These are phyloP conservation scores for Benitochromis conjunctus DNA, from an alignment of 2,113 vertebrate genomes.

Conservation along the genomic window DNA sequence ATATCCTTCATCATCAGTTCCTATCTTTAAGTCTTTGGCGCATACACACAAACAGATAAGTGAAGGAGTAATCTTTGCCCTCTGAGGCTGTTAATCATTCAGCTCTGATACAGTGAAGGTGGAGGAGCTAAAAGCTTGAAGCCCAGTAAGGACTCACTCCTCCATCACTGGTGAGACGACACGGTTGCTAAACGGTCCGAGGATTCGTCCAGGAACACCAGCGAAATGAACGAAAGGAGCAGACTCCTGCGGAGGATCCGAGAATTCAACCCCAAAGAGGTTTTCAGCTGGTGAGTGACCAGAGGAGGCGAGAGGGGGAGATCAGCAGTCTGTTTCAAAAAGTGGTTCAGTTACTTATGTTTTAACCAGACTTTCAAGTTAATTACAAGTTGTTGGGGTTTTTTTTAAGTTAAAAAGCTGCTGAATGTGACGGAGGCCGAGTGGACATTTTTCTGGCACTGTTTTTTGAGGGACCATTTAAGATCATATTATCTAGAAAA, in stretches of 20 bases:
- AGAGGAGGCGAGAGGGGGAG: background rate
- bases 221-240: background rate
- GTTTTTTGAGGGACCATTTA: background rate
- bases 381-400: background rate
- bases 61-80: conserved; percentile 48
- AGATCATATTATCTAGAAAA: background rate
- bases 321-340: background rate
- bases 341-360: background rate
- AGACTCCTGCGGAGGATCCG: conserved; percentile 22
- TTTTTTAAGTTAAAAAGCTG: background rate
- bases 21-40: background rate
- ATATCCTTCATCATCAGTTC: background rate
- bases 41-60: background rate
- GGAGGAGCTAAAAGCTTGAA: background rate
- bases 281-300: conserved; percentile 69
- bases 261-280: conserved; percentile 16
- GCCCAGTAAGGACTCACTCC: background rate
- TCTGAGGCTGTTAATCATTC: conserved; percentile 63
- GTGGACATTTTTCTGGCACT: background rate
- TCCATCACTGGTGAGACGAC: background rate
- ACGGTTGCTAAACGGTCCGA: background rate
- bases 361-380: background rate
- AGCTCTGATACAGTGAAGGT: background rate
- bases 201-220: background rate
- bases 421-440: fast-evolving